Evolutionary conservation across 2,888 invertebrate species (phyloP).

Genomic region (Adineta ricciae): DNA sequence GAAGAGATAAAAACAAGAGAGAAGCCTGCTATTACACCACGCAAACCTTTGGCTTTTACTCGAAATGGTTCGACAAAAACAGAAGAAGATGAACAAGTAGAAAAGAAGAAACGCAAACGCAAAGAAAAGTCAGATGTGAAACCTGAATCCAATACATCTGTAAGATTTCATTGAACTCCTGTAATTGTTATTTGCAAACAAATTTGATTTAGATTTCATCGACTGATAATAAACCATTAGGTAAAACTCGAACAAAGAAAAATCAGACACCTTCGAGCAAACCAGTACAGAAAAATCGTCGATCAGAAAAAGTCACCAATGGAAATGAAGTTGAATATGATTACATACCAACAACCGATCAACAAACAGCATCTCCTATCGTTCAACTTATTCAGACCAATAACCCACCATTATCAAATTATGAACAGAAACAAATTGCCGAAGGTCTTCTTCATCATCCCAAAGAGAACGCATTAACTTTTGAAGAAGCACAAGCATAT

Average conservation of each 20-base stretch:
- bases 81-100: neutral
- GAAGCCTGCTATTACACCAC: neutral
- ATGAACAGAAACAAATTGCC: conserved; percentile 20
- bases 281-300: neutral
- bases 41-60: neutral
- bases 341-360: neutral
- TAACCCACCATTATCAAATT: conserved; percentile 3
- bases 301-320: neutral
- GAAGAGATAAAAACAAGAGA: neutral
- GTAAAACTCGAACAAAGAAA: neutral
- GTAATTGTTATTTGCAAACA: neutral
- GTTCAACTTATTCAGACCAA: neutral
- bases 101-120: neutral
- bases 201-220: neutral
- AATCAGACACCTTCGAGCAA: neutral
- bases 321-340: neutral
- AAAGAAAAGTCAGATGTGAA: neutral
- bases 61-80: neutral
- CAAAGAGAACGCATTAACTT: neutral
- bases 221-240: neutral
- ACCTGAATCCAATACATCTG: neutral
- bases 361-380: neutral
- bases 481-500: neutral
- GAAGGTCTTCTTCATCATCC: neutral
- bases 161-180: neutral